Base-by-base conservation (phyloP, 2,113 vertebrate genomes). In the Phalacrocorax aristotelis region DNA sequence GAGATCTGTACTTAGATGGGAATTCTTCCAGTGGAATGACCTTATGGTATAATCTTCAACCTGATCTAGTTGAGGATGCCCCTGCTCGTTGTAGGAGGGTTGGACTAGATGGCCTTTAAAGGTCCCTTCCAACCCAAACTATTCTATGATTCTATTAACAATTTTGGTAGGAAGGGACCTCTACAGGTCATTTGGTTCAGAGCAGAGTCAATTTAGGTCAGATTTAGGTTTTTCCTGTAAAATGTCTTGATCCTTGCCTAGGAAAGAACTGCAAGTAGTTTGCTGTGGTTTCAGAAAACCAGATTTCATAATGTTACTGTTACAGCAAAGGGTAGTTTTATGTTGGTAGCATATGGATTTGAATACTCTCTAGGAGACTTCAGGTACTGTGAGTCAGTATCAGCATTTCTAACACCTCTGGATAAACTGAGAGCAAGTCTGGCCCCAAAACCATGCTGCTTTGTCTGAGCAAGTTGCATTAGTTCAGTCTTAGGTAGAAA, bases 31-130 rank as follows among this genome's bases (percentile, higher is more conserved):
- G 26, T 17, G 7, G 5, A 36, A 10, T 23, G n/a, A 36, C 26
- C 20, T 51, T n/a, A 22, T 0, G n/a, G 66, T 64, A 11, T 26
- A 44, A 38, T n/a, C 13, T 48, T 62, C 49, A 48, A 0, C 44
- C 32, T 52, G n/a, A 20, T 34, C 22, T 26, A 15, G 11, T 6
- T n/a, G 61, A 22, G 38, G 51, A 19, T 1, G 2, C 17, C 68
- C 19, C 22, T 48, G 66, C 32, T 66, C 21, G 1, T 7, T 85
- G 36, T 64, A 40, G 83, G 52, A 34, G 6, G 30, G 2, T 7
- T 84, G 51, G 29, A 44, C 38, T 38, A 5, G 17, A 17, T 49
- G n/a, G 10, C 32, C 46, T 49, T 93, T 40, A 23, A 57, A 51
- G 57, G 52, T 81, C 36, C 71, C 42, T 77, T 66, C 34, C 36